Evolutionary conservation across 2,797 vertebrate species (phyloP).

Genomic region (Craterocephalus amniculus): DNA sequence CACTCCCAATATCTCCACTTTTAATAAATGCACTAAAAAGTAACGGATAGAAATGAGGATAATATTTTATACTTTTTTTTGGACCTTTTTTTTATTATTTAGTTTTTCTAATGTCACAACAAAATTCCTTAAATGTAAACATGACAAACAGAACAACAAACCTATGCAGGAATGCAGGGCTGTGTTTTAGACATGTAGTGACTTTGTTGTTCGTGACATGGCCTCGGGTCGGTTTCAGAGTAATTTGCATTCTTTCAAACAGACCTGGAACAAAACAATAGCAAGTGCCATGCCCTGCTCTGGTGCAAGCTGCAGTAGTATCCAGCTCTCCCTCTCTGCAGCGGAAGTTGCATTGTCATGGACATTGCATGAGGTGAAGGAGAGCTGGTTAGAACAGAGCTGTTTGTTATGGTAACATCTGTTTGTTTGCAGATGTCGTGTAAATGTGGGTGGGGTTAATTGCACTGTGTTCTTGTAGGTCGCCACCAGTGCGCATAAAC

Average conservation of each 20-base stretch:
- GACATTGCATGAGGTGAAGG: constrained; percentile 57
- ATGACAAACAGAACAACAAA: constrained; percentile 20
- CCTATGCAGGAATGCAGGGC: constrained; percentile 20
- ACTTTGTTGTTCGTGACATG: constrained; percentile 26
- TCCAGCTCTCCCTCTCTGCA: constrained; percentile 39
- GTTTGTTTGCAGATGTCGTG: constrained; percentile 70
- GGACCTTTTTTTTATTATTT: not conserved
- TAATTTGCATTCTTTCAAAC: constrained; percentile 70
- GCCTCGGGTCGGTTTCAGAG: constrained; percentile 56
- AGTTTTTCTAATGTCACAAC: not conserved
- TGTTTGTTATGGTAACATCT: constrained; percentile 72
- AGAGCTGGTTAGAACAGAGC: constrained; percentile 42
- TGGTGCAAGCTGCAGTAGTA: constrained; percentile 26
- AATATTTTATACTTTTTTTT: not conserved
- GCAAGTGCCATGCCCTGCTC: constrained; percentile 37
- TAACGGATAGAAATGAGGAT: not conserved
- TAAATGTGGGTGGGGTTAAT: constrained; percentile 66
- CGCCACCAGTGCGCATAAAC: constrained; percentile 40
- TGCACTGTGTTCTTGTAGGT: constrained; percentile 48
- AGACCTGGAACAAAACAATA: constrained; percentile 49
- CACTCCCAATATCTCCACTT: not conserved
- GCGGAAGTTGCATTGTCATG: constrained; percentile 69
- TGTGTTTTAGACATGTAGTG: constrained; percentile 39
- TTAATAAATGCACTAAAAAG: not conserved
- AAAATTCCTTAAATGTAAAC: constrained; percentile 34